Evolutionary conservation across 2,113 vertebrate species (phyloP), one percentile per base, ranked within the genome.

Genomic region (Monopterus albus): DNA sequence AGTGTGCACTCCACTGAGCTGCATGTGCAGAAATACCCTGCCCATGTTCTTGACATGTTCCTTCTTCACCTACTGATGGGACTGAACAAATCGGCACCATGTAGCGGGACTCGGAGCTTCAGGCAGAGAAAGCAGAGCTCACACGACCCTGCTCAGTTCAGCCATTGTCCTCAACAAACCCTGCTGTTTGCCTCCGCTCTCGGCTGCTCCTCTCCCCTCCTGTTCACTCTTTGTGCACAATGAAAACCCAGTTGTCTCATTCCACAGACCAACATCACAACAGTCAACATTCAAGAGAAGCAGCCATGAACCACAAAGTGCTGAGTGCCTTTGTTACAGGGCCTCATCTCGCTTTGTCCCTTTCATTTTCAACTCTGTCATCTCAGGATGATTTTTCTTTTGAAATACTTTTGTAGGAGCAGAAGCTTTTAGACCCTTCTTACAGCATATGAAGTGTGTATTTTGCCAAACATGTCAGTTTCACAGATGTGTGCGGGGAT

Each of bases 91-190:
- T 62, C 75, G 76, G 80, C 75, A 77, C 11, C 39, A 65, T 36
- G 61, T 17, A 50, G 66, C 20, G 33, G 39, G 66, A 57, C 68
- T 5, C 67, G 81, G 85, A 83, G 65, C 78, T 82, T 72, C 84
- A 61, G 47, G 52, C 66, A 57, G 67, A 78, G 69, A 74, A 61
- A 86, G 79, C 87, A 84, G 79, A 74, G 68, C 70, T 88, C 73
- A 81, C n/a, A n/a, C n/a, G 69, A 68, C 82, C 67, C 46, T 18
- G 62, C 23, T 80, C 33, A 86, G 77, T 75, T 8, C 11, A 60
- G 57, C 50, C 40, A 59, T 84, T 90, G 87, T 89, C 75, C 85
- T 88, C 43, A 79, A 83, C 82, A 81, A 72, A 81, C 66, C 56
- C 61, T 46, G 57, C 38, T 25, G 35, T 77, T 83, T 14, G 18